Conservation (phyloP, 1,140 invertebrate genomes). For the Hyles vespertilio region DNA sequence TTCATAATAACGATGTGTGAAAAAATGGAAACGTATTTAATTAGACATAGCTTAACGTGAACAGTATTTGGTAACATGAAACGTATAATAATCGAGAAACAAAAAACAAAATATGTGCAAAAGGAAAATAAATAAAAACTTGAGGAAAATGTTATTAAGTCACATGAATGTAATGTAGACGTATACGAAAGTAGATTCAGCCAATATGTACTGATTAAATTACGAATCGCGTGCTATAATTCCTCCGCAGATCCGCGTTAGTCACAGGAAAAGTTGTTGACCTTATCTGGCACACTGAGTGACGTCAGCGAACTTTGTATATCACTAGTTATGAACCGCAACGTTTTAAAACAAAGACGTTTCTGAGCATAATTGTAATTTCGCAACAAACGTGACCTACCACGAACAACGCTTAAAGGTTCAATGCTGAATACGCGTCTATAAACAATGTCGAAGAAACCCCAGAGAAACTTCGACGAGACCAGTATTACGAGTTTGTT, state of each 20-base stretch:
- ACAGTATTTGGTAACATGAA: no score
- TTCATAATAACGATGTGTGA: no score
- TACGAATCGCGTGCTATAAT: constrained; percentile 6
- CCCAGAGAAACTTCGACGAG: constrained; percentile 15
- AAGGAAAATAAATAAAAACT: no score
- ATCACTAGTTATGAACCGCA: neutral
- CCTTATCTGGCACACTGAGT: constrained; percentile 16
- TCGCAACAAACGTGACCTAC: constrained; percentile 9
- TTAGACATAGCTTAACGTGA: no score
- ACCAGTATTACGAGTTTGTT: constrained; percentile 13
- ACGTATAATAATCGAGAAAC: no score
- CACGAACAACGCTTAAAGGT: constrained; percentile 17
- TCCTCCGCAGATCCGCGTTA: constrained; percentile 12
- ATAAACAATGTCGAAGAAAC: constrained; percentile 17
- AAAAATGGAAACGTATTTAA: no score
- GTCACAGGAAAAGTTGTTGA: constrained; percentile 25
- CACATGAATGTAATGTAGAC: no score
- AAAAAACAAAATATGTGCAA: no score
- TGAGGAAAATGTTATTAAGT: no score
- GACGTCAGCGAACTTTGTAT: constrained; percentile 5
- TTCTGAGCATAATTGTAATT: constrained; percentile 3
- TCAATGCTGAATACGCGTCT: constrained; percentile 7
- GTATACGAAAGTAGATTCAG: no score
- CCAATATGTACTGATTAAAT: constrained; percentile 3
- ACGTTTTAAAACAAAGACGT: neutral